These are phyloP conservation scores for Leucoma salicis DNA, from an alignment of 2,888 invertebrate species.

Conservation along the genomic window DNA sequence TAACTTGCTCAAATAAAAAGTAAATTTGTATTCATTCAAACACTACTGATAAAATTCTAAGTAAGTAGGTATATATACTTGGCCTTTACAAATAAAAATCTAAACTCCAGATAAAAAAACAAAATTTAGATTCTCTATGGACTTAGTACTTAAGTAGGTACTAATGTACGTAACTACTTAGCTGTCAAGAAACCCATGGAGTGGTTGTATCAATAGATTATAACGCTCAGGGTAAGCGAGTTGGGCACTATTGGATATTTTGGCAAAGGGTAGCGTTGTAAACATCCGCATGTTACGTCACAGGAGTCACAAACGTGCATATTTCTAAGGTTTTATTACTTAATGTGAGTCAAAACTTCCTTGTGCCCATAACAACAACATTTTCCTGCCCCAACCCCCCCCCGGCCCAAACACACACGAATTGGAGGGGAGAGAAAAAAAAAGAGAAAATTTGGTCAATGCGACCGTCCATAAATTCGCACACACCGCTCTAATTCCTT, in stretches of 20 bases:
- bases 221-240: no score
- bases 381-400: slow-evolving; percentile 51
- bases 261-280: slow-evolving; percentile 25
- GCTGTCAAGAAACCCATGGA: no score
- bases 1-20: no score
- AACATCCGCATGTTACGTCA: slow-evolving; percentile 28
- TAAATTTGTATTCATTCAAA: no score
- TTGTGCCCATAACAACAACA: slow-evolving; percentile 39
- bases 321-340: slow-evolving; percentile 46
- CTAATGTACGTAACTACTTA: no score
- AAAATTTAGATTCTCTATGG: no score
- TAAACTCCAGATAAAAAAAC: no score
- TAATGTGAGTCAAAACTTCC: slow-evolving; percentile 41
- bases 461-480: slow-evolving; percentile 68
- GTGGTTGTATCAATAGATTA: no score
- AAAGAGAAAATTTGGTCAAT: slow-evolving; percentile 65
- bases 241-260: slow-evolving; percentile 34
- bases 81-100: no score
- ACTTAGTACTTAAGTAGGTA: no score
- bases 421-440: slow-evolving; percentile 45
- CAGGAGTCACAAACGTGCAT: slow-evolving; percentile 34
- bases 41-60: no score
- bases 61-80: no score
- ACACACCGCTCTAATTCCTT: slow-evolving; percentile 73
- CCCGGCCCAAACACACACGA: slow-evolving; percentile 42